These are phyloP conservation scores for Hyperoplus immaculatus DNA, from an alignment of 2,797 vertebrate species.

Conservation along the genomic window DNA sequence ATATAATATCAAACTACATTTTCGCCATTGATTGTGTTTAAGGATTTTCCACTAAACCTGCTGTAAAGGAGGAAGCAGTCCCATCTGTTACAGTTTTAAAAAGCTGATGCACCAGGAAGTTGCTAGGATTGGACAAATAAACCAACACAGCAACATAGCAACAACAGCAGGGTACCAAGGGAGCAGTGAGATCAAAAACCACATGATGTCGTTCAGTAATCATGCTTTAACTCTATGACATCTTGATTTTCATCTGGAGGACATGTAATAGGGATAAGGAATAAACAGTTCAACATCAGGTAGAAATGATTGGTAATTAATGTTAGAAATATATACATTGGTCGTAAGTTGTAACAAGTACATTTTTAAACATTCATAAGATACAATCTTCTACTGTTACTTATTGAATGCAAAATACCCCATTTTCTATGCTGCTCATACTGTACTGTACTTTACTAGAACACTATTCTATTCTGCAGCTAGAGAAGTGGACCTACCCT, in stretches of 20 bases:
- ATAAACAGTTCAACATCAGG: constrained; percentile 18
- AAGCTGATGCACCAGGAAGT: constrained; percentile 52
- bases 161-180: constrained; percentile 59
- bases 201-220: constrained; percentile 50
- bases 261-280: constrained; percentile 39
- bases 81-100: constrained; percentile 69
- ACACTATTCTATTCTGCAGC: constrained; percentile 10
- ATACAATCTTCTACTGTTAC: background rate
- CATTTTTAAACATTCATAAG: background rate
- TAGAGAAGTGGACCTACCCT: constrained; percentile 88
- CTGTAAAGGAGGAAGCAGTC: constrained; percentile 28
- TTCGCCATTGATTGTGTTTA: constrained; percentile 20
- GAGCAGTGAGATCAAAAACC: constrained; percentile 58
- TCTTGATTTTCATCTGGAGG: constrained; percentile 41
- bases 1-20: constrained; percentile 1
- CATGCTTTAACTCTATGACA: constrained; percentile 39
- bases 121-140: constrained; percentile 50
- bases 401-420: background rate
- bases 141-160: constrained; percentile 53
- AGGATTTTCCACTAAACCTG: constrained; percentile 34
- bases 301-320: constrained; percentile 11
- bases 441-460: background rate
- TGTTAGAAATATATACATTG: background rate
- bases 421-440: background rate
- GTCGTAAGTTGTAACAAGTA: background rate